These are phyloP conservation scores for Ophion costatus DNA, from an alignment of 2,888 invertebrate genomes.

Conservation along the genomic window DNA sequence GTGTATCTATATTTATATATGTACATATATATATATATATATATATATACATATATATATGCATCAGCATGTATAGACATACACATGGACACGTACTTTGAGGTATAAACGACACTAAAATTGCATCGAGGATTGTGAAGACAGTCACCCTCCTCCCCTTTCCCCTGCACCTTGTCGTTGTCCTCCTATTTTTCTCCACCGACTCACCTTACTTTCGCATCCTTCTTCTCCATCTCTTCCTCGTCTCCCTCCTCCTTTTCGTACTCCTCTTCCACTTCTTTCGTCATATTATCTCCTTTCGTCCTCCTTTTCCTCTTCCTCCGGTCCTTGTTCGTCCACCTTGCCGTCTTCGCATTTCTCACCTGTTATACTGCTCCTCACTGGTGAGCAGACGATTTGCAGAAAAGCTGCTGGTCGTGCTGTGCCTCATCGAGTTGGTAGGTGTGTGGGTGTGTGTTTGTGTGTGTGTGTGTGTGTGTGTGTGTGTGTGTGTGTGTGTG, in stretches of 20 bases:
- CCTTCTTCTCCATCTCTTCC: not conserved
- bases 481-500: not conserved
- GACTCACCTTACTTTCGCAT: not conserved
- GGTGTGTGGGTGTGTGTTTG: not conserved
- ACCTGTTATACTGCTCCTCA: not conserved
- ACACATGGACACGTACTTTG: constrained; percentile 47
- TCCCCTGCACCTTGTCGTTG: not conserved
- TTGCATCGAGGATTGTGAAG: constrained; percentile 16
- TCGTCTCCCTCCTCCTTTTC: not conserved
- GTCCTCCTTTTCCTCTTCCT: not conserved
- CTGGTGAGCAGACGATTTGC: constrained; percentile 31
- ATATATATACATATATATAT: no score
- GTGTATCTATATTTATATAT: constrained; percentile 20
- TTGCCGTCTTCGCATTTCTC: not conserved
- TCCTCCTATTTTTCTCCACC: not conserved
- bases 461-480: not conserved
- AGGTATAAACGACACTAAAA: constrained; percentile 43
- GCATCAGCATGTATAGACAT: constrained; percentile 8
- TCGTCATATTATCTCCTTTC: not conserved
- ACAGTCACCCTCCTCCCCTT: not conserved
- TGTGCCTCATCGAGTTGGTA: not conserved
- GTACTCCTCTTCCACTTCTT: no score
- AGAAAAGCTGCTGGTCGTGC: constrained; percentile 41
- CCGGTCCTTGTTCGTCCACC: not conserved
- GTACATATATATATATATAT: not conserved